A percentile compares a stretch with the other conserved stretches of the same genome.
Evolutionary conservation across 2,113 vertebrate species (phyloP).

Genomic region (Seriola quinqueradiata): DNA sequence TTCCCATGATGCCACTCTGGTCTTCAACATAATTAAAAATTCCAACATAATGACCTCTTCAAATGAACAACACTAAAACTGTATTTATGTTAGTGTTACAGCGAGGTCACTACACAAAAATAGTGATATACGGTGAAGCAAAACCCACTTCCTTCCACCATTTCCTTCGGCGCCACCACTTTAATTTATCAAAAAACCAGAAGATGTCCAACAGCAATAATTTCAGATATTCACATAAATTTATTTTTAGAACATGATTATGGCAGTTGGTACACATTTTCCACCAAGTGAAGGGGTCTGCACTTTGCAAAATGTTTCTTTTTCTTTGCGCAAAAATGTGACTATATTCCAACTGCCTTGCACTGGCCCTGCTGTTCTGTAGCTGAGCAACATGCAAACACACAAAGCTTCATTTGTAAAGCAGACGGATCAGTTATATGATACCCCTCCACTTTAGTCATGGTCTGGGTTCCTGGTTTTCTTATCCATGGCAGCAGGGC

Average conservation of each 20-base stretch:
- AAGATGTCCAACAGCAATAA: constrained; percentile 71
- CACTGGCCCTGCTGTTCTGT: constrained; percentile 73
- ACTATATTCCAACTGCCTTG: constrained; percentile 64
- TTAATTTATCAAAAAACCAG: constrained; percentile 77
- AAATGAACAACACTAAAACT: constrained; percentile 47
- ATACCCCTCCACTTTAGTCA: constrained; percentile 80
- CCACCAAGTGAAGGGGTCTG: constrained; percentile 69
- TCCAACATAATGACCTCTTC: constrained; percentile 38
- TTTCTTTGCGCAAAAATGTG: constrained; percentile 61
- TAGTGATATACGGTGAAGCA: constrained; percentile 51
- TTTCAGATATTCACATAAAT: constrained; percentile 69
- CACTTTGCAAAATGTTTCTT: constrained; percentile 70
- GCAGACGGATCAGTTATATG: constrained; percentile 78
- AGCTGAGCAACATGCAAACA: constrained; percentile 87
- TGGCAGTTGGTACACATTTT: constrained; percentile 71
- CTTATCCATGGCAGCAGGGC: constrained; percentile 70
- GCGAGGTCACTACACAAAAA: constrained; percentile 52
- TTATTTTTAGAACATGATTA: constrained; percentile 75
- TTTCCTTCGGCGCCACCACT: constrained; percentile 73
- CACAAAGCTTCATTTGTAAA: constrained; percentile 83
- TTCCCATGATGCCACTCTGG: constrained; percentile 17
- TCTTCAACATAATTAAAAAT: constrained; percentile 48
- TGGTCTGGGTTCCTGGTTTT: constrained; percentile 78
- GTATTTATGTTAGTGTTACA: constrained; percentile 51
- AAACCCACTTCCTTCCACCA: constrained; percentile 64